Percentiles rank a stretch among this genome's conserved stretches.
phyloP scores from a whole-genome alignment of 2,797 vertebrate species.

The Cetoscarus ocellatus region DNA sequence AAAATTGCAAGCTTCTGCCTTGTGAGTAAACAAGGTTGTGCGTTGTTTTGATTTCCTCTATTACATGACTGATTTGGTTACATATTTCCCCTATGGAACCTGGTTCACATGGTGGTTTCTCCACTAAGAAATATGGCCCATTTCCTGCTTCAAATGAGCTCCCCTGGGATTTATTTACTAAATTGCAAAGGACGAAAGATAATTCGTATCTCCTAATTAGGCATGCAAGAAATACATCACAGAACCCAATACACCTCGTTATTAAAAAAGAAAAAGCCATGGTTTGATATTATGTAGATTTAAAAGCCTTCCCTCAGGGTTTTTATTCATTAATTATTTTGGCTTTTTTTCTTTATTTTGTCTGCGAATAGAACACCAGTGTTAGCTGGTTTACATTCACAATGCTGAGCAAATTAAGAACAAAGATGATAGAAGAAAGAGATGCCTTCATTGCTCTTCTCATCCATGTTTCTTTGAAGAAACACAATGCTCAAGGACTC shows the following conservation, averaged over 20 bases:
- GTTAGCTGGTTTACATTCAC: slow-evolving; percentile 67
- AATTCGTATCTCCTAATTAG: slow-evolving; percentile 86
- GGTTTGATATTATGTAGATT: slow-evolving; percentile 86
- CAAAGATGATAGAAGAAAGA: slow-evolving; percentile 70
- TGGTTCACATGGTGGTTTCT: slow-evolving; percentile 71
- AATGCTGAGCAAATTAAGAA: slow-evolving; percentile 76
- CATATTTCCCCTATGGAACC: slow-evolving; percentile 70
- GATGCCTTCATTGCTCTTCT: slow-evolving; percentile 66
- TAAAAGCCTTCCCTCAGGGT: slow-evolving; percentile 77
- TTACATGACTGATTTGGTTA: slow-evolving; percentile 75
- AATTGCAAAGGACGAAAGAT: slow-evolving; percentile 84
- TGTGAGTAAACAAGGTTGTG: slow-evolving; percentile 67
- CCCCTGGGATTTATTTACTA: slow-evolving; percentile 82
- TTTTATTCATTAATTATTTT: slow-evolving; percentile 80
- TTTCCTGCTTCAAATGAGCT: slow-evolving; percentile 85
- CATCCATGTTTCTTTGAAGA: slow-evolving; percentile 66
- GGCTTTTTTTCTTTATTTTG: slow-evolving; percentile 59
- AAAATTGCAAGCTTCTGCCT: slow-evolving; percentile 34
- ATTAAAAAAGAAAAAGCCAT: slow-evolving; percentile 77
- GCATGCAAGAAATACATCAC: slow-evolving; percentile 83
- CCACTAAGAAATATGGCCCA: slow-evolving; percentile 79
- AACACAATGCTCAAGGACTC: slow-evolving; percentile 70
- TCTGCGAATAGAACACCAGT: slow-evolving; percentile 70
- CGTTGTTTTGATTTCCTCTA: slow-evolving; percentile 69
- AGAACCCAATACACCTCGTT: slow-evolving; percentile 82